These are phyloP conservation scores for Drosophila neoperkinsi DNA, from an alignment of 2,888 invertebrate species.

Conservation along the genomic window DNA sequence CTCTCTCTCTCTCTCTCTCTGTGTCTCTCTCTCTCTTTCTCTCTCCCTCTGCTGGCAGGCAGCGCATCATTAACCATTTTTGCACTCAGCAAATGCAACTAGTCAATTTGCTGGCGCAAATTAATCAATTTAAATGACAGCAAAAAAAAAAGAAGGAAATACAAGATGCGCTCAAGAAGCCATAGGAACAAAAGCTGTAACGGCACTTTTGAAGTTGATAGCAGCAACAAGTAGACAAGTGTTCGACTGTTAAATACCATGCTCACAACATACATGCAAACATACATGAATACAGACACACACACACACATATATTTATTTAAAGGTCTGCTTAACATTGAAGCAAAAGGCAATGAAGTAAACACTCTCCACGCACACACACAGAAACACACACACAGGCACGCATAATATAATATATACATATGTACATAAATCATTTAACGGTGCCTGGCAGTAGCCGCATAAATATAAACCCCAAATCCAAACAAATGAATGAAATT, in stretches of 20 bases:
- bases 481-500: slow-evolving; percentile 66
- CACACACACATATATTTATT: not conserved
- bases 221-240: not conserved
- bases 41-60: not conserved
- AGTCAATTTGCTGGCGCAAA: slow-evolving; percentile 49
- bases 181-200: slow-evolving; percentile 6
- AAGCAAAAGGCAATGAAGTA: slow-evolving; percentile 2
- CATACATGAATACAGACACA: not conserved
- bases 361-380: slow-evolving; percentile 10
- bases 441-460: slow-evolving; percentile 33
- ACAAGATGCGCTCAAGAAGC: not conserved
- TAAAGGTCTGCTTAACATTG: slow-evolving; percentile 4
- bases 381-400: not conserved
- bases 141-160: not conserved
- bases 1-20: no score
- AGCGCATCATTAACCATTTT: not conserved
- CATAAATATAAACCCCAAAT: slow-evolving; percentile 60
- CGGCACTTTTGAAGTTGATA: slow-evolving; percentile 40
- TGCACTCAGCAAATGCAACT: slow-evolving; percentile 29
- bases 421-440: slow-evolving; percentile 68
- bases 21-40: not conserved
- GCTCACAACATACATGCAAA: not conserved
- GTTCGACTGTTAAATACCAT: not conserved
- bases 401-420: slow-evolving; percentile 45
- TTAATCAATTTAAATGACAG: slow-evolving; percentile 54